Conservation (phyloP, 2,113 vertebrate genomes). For the Formicarius rufipectus region DNA sequence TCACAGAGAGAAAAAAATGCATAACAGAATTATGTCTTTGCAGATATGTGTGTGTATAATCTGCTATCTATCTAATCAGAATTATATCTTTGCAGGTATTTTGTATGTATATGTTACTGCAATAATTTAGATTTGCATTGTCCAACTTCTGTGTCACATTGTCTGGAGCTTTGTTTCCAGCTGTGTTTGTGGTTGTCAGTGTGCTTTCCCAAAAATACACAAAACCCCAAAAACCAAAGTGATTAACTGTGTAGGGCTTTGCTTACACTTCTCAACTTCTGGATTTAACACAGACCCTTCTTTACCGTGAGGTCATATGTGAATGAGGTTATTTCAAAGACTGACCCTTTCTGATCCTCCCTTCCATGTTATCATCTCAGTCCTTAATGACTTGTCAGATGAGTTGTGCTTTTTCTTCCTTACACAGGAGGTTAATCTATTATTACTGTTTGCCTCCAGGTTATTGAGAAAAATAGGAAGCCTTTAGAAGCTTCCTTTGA, state of each 20-base stretch:
- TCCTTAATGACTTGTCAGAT: neutral
- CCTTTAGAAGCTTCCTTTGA: neutral
- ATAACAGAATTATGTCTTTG: neutral
- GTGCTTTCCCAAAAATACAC: neutral
- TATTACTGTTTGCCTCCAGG: neutral
- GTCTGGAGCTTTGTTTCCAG: neutral
- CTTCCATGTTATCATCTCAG: neutral
- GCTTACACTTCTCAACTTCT: neutral
- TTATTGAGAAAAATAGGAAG: neutral
- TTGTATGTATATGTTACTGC: neutral
- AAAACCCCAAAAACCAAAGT: neutral
- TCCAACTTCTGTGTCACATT: neutral
- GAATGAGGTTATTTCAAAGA: neutral
- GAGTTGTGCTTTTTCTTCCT: neutral
- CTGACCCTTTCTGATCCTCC: neutral
- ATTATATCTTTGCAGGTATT: neutral
- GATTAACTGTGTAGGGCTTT: neutral
- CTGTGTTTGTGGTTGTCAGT: neutral
- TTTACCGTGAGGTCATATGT: fast-evolving
- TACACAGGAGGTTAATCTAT: neutral
- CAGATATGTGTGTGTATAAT: neutral
- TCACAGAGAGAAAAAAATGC: neutral
- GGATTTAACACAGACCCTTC: neutral
- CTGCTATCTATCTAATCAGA: neutral
- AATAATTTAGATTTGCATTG: neutral